Evolutionary conservation across 2,797 vertebrate species (phyloP), one percentile per base, ranked within the genome.

Genomic region (Acanthornis magna): DNA sequence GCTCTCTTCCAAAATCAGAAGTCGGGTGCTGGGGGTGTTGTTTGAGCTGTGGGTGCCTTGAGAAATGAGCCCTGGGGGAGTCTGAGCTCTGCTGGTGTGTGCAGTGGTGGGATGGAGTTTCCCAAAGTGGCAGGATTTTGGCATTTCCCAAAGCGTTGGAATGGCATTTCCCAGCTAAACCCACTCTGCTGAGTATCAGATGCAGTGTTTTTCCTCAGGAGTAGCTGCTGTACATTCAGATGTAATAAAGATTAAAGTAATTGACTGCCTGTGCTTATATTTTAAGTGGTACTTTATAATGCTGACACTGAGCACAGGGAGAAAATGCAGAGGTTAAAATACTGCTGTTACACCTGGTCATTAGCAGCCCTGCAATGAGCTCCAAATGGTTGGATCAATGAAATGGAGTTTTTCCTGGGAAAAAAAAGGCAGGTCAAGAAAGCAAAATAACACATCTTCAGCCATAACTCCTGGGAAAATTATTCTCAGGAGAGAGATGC

Each of bases 271-370:
- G 88, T 47, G 87, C 80, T 84, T 82, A 7, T 60, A 54, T 90
- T 93, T 85, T 65, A 85, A 96, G 96, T 38, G 88, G 80, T 87
- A 38, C 86, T 95, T 95, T 53, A 79, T 78, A 89, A 92, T n/a
- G 74, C 55, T 81, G 94, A 61, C 84, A 85, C 63, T 21, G 80
- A 91, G 38, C 61, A 38, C 10, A 0, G 16, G 60, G 76, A 89
- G 82, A 81, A 70, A 93, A 76, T 2, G 18, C 43, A 57, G 86
- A 93, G 79, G 92, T 95, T 96, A 89, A 95, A 96, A 61, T 38
- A 55, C 20, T 38, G 75, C 76, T 68, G 60, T 11, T 68, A 26
- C 11, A 11, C 80, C 76, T 10, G n/a, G 83, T 75, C 83, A 72
- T 92, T 60, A 92, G 78, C 85, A 90, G 88, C 57, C 75, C 65